Conservation (phyloP, 1,140 invertebrate genomes). For the Antheraea mylitta region DNA sequence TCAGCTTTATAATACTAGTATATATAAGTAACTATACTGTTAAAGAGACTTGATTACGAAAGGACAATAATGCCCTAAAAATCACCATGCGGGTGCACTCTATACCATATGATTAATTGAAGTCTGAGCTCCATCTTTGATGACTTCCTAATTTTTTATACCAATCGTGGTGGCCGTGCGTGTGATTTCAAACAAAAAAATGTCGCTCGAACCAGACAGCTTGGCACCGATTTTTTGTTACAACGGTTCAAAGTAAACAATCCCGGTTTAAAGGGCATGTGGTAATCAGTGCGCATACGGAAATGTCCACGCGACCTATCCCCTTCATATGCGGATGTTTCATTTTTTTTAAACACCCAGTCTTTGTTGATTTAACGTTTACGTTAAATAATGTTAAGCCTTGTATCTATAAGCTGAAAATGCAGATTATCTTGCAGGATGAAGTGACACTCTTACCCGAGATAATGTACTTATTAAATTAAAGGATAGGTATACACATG, state of each 20-base stretch:
- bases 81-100: not conserved
- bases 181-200: not conserved
- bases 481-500: no score
- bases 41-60: not conserved
- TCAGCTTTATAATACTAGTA: no score
- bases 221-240: slow-evolving; percentile 59
- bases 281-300: slow-evolving; percentile 33
- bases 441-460: no score
- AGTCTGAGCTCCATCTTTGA: not conserved
- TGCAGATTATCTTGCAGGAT: no score
- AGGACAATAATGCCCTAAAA: not conserved
- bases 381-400: no score
- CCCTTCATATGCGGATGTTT: not conserved
- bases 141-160: not conserved
- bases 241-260: slow-evolving; percentile 19
- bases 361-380: no score
- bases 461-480: no score
- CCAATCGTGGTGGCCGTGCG: no score
- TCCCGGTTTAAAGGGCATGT: slow-evolving; percentile 9
- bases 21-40: not conserved
- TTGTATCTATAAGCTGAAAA: no score
- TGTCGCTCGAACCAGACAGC: slow-evolving; percentile 43
- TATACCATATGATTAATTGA: not conserved
- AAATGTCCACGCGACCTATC: slow-evolving; percentile 45
- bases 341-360: not conserved